Conservation (phyloP, 1,140 invertebrate species). For the Macrocentrus cingulum region DNA sequence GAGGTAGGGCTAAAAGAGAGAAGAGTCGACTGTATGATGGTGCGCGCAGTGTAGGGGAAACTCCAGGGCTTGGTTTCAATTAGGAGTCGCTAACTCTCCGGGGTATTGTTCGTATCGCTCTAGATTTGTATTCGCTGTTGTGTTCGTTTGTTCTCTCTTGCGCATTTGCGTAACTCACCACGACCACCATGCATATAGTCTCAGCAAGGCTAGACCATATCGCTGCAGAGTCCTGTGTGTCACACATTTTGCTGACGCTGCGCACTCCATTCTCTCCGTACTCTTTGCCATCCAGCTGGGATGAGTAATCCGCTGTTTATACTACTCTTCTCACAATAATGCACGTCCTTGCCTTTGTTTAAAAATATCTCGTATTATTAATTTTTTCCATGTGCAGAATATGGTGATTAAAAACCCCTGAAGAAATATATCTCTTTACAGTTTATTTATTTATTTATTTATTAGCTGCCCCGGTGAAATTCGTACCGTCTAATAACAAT, state of each 20-base stretch:
- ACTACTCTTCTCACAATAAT: conserved; percentile 9
- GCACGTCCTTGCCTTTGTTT: neutral
- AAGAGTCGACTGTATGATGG: conserved; percentile 21
- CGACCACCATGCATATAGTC: neutral
- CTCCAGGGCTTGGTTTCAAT: conserved; percentile 52
- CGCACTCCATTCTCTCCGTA: neutral
- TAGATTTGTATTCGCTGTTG: conserved; percentile 53
- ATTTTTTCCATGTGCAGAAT: no score
- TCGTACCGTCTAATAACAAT: no score
- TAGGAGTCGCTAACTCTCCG: conserved; percentile 56
- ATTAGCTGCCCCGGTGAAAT: no score
- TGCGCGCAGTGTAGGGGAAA: conserved; percentile 33
- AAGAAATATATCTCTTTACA: no score
- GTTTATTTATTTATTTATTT: no score
- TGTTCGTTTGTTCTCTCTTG: conserved; percentile 49
- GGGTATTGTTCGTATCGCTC: conserved; percentile 58
- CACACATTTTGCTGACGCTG: conserved; percentile 16
- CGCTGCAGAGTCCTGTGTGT: conserved; percentile 8
- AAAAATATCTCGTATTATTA: neutral
- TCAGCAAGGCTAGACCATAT: neutral
- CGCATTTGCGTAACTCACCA: conserved; percentile 43
- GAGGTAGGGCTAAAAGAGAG: conserved; percentile 32
- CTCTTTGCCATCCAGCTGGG: neutral
- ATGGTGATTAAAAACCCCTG: no score
- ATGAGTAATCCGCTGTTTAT: conserved; percentile 10